Percentiles rank a stretch among this genome's conserved stretches.
Conservation (phyloP, 2,113 vertebrate genomes). For the Myotis yumanensis region DNA sequence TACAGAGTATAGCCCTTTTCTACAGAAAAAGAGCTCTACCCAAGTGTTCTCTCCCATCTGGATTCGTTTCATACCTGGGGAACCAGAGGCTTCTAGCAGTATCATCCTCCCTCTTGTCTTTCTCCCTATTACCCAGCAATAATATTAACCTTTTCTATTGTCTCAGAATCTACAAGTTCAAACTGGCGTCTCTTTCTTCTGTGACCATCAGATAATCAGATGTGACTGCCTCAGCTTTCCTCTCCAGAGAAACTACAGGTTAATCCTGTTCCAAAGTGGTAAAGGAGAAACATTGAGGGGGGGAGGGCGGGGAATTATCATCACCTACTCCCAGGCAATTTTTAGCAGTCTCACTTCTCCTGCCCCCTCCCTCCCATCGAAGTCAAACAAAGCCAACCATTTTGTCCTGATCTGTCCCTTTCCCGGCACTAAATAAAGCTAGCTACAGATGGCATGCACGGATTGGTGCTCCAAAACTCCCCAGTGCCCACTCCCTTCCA, state of each 20-base stretch:
- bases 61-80: background rate
- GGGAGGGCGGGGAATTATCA: no score
- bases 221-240: background rate
- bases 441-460: constrained; percentile 58
- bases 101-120: background rate
- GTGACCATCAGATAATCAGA: background rate
- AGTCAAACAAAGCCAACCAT: constrained; percentile 48
- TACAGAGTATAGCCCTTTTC: background rate
- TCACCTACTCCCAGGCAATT: background rate
- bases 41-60: background rate
- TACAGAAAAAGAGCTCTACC: background rate
- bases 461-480: constrained; percentile 58
- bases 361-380: background rate
- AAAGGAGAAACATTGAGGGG: background rate
- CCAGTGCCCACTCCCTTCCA: constrained; percentile 56
- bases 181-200: background rate
- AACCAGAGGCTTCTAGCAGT: background rate
- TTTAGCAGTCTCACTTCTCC: background rate
- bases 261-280: constrained; percentile 6
- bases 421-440: constrained; percentile 52
- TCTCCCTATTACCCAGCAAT: background rate
- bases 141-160: background rate
- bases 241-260: background rate
- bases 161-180: background rate
- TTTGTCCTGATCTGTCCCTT: constrained; percentile 13